phyloP scores from a whole-genome alignment of 2,888 invertebrate genomes.

The Uloborus plumipes region DNA sequence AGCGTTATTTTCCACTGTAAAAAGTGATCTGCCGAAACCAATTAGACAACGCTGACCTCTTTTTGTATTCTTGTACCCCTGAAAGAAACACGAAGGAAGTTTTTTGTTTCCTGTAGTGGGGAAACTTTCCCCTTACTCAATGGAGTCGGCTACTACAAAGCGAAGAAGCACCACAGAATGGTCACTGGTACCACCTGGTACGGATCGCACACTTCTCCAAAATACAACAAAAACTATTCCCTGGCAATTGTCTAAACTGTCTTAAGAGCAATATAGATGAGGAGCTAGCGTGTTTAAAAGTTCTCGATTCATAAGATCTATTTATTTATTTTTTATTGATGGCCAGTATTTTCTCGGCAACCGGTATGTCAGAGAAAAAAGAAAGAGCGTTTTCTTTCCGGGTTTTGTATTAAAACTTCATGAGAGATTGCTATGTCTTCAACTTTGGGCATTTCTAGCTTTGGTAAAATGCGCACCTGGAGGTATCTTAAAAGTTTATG shows the following conservation, averaged over 20 bases:
- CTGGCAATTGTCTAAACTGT: conserved; percentile 53
- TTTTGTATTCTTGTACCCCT: neutral
- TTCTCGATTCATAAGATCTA: conserved; percentile 51
- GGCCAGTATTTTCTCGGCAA: conserved; percentile 17
- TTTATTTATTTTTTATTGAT: conserved; percentile 36
- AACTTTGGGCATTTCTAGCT: conserved; percentile 16
- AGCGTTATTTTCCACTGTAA: too few species aligned
- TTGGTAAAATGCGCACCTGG: conserved; percentile 47
- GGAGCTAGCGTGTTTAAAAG: conserved; percentile 48
- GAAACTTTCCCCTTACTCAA: neutral
- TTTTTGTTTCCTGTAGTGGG: conserved; percentile 21
- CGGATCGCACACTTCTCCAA: conserved; percentile 45
- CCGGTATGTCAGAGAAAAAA: conserved; percentile 21
- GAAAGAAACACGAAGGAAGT: neutral
- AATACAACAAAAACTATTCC: conserved; percentile 36
- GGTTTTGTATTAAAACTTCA: conserved; percentile 26
- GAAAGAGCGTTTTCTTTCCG: conserved; percentile 27
- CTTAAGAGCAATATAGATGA: conserved; percentile 55
- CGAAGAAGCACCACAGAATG: conserved; percentile 7
- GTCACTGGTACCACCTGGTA: conserved; percentile 47
- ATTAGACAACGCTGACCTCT: conserved; percentile 4
- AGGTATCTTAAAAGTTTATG: conserved; percentile 16
- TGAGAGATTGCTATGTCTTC: conserved; percentile 17
- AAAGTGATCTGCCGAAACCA: conserved; percentile 8
- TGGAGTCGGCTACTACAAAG: conserved; percentile 50